Evolutionary conservation across 2,888 invertebrate species (phyloP), one percentile per base, ranked within the genome.

Genomic region (Scaeva pyrastri): DNA sequence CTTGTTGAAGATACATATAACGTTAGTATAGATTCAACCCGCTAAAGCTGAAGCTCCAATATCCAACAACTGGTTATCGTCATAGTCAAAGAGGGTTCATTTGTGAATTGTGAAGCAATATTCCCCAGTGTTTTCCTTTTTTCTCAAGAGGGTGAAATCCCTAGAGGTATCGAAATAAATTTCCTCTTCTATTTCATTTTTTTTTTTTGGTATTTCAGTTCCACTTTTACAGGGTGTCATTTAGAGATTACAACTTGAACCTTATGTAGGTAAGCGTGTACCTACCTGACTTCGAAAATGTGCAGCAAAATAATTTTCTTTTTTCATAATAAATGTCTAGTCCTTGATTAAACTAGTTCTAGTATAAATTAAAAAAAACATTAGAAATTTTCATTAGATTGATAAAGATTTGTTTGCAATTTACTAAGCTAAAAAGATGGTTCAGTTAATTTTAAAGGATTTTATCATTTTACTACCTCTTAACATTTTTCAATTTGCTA

Each of bases 141-240:
- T 88, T 89, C 62, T 89, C 88, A 88, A 88, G 89, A 89, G 89
- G 89, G 89, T 89, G 84, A 88, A 88, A 78, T 89, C 89, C 89
- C 89, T 73, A 73, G 89, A 88, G 89, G 89, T 88, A 88, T 88
- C 68, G 71, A 86, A 86, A 86, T 86, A 86, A 81, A 86, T 81
- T 73, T 86, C 31, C 75, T 85, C 74, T 87, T 88, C 80, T 70
- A 68, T 60, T 71, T 74, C 68, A 56, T 21, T 73, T 62, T 75
- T 60, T 64, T 78, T 68, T 50, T 62, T 85, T 45, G 48, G 10
- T 50, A 48, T 58, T 60, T 58, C 72, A 19, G 23, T 56, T 50
- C 58, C 31, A 43, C 5, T 50, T 21, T 12, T 31, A 66, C 66
- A 48, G 56, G 56, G 56, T 56, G 56, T 31, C 16, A 31, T 56